These are phyloP conservation scores for Acromyrmex heyeri DNA, from an alignment of 1,140 invertebrate genomes.

Conservation along the genomic window DNA sequence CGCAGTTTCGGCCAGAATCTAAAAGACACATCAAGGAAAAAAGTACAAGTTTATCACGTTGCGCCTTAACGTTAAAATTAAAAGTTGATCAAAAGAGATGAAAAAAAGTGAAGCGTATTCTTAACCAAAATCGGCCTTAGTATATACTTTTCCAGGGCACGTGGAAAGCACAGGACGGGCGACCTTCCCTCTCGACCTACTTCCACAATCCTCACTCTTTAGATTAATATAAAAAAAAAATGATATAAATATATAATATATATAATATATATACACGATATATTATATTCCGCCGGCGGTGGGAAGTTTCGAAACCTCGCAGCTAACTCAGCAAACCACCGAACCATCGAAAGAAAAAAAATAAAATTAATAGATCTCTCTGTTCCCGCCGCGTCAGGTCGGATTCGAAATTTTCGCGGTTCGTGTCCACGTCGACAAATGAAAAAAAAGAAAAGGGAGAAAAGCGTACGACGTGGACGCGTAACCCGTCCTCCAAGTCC, in stretches of 20 bases:
- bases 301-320: slow-evolving; percentile 78
- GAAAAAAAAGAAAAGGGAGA: background rate
- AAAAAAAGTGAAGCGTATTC: slow-evolving; percentile 82
- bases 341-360: slow-evolving; percentile 70
- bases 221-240: slow-evolving; percentile 76
- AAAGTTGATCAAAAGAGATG: slow-evolving; percentile 84
- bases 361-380: slow-evolving; percentile 67
- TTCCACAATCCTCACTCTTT: slow-evolving; percentile 66
- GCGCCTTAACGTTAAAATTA: slow-evolving; percentile 86
- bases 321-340: slow-evolving; percentile 75
- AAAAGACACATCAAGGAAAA: slow-evolving; percentile 86
- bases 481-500: slow-evolving; percentile 65
- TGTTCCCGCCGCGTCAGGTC: slow-evolving; percentile 73
- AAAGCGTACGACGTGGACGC: slow-evolving; percentile 65
- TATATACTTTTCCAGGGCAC: slow-evolving; percentile 83
- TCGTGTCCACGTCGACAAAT: slow-evolving; percentile 67
- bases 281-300: slow-evolving; percentile 73
- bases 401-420: slow-evolving; percentile 75
- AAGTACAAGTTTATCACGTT: slow-evolving; percentile 86
- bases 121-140: slow-evolving; percentile 86
- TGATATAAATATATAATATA: slow-evolving; percentile 73
- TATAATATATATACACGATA: slow-evolving; percentile 70
- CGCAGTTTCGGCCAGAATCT: slow-evolving; percentile 84
- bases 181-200: slow-evolving; percentile 59
- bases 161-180: slow-evolving; percentile 63